Conservation (phyloP, 2,797 vertebrate species). For the Platyrinchus mystaceus region DNA sequence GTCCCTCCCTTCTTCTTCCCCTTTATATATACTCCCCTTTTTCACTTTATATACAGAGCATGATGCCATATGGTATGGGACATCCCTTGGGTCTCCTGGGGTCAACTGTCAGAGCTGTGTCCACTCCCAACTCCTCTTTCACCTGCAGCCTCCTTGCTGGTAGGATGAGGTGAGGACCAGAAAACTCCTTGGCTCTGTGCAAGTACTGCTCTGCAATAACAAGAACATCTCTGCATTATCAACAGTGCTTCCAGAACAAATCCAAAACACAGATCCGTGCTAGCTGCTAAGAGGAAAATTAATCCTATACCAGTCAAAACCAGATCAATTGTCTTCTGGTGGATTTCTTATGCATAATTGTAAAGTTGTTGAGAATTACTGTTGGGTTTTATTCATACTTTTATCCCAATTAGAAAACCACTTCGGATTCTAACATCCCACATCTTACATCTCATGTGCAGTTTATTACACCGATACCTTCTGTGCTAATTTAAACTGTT, state of each 20-base stretch:
- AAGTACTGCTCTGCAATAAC: background rate
- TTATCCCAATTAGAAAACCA: background rate
- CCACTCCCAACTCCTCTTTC: background rate
- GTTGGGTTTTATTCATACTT: background rate
- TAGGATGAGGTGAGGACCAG: background rate
- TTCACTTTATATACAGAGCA: background rate
- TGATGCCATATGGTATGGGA: too few species aligned
- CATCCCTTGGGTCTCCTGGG: background rate
- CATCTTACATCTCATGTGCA: background rate
- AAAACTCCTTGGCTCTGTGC: background rate
- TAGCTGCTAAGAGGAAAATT: background rate
- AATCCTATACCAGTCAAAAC: background rate
- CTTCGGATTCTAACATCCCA: background rate
- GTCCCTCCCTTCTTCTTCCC: rapidly evolving
- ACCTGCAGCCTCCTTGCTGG: rapidly evolving
- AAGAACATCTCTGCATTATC: background rate
- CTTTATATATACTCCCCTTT: background rate
- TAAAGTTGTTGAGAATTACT: background rate
- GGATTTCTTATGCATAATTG: background rate
- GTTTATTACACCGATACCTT: background rate
- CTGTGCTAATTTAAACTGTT: background rate
- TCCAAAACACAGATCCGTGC: background rate
- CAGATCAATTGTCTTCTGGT: background rate
- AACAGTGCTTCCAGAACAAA: background rate
- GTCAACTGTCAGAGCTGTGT: background rate